phyloP scores from a whole-genome alignment of 2,888 invertebrate species.

The Cenopis cana region DNA sequence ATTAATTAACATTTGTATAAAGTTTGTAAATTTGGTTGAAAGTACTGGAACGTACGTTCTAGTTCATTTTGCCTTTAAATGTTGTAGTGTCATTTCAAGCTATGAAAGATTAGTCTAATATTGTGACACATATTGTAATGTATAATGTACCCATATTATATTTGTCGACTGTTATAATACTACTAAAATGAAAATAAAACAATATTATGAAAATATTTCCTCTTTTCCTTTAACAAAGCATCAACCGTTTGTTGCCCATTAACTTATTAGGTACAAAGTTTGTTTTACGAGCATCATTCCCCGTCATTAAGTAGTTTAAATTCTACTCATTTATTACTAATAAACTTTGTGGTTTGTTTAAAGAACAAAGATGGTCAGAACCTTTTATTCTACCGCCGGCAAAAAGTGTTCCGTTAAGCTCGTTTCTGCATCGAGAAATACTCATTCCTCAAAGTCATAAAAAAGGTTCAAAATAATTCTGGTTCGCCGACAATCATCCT shows the following conservation, averaged over 20 bases:
- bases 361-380: slow-evolving; percentile 56
- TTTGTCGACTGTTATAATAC: slow-evolving; percentile 72
- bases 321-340: slow-evolving; percentile 53
- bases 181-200: slow-evolving; percentile 70
- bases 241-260: slow-evolving; percentile 33
- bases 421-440: slow-evolving; percentile 72
- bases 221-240: slow-evolving; percentile 49
- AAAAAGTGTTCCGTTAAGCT: slow-evolving; percentile 70
- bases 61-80: slow-evolving; percentile 36
- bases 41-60: slow-evolving; percentile 23
- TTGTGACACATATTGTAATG: slow-evolving; percentile 37
- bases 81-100: slow-evolving; percentile 30
- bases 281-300: slow-evolving; percentile 49
- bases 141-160: slow-evolving; percentile 47
- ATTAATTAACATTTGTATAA: slow-evolving; percentile 64
- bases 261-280: slow-evolving; percentile 51
- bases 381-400: slow-evolving; percentile 62
- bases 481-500: slow-evolving; percentile 80
- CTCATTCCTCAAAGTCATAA: slow-evolving; percentile 55
- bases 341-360: slow-evolving; percentile 63
- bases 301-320: slow-evolving; percentile 55
- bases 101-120: slow-evolving; percentile 29
- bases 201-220: slow-evolving; percentile 58
- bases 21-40: slow-evolving; percentile 42
- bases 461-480: slow-evolving; percentile 74